phyloP scores from a whole-genome alignment of 2,797 vertebrate genomes.

The Mycteria americana region DNA sequence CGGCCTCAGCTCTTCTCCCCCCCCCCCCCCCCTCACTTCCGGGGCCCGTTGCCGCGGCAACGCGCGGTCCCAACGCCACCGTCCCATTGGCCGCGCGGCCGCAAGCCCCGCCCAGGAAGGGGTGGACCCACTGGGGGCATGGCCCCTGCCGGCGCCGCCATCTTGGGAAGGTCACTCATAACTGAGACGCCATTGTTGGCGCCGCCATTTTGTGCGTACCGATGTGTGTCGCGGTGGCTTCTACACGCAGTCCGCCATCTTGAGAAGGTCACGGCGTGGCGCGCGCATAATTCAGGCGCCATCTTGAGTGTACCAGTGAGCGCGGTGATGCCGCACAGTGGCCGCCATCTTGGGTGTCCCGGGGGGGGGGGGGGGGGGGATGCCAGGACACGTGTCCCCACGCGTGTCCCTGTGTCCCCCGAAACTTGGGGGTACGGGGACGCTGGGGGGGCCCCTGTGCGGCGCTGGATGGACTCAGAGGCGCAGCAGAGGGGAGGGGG shows the following conservation, averaged over 20 bases:
- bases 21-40: background rate
- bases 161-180: no score
- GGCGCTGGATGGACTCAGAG: background rate
- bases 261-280: background rate
- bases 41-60: background rate
- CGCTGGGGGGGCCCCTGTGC: background rate
- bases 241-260: no score
- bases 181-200: no score
- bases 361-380: no score
- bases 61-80: background rate
- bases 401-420: background rate
- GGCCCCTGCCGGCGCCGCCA: no score
- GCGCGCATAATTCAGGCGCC: no score
- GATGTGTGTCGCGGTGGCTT: no score
- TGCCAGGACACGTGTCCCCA: background rate
- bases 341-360: background rate
- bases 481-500: background rate
- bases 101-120: background rate
- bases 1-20: no score
- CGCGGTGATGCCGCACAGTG: no score
- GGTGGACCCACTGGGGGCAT: no score
- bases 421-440: background rate
- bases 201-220: no score
- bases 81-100: background rate
- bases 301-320: no score